These are phyloP conservation scores for Nanorana parkeri DNA, from an alignment of 2,113 vertebrate species.

Conservation along the genomic window DNA sequence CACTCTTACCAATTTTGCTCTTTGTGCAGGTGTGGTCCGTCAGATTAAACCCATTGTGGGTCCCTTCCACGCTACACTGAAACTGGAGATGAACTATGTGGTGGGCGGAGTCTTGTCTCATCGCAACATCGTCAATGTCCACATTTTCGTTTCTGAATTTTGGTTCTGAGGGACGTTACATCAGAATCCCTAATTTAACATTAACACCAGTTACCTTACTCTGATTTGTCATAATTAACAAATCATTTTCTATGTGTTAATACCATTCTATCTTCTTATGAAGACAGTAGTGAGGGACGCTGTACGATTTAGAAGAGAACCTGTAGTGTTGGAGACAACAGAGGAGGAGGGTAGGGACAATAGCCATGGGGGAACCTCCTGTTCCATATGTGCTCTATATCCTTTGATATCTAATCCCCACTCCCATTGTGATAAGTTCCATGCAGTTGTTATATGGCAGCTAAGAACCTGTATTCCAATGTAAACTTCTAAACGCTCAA, in stretches of 20 bases:
- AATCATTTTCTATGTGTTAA: background rate
- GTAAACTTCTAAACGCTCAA: too few relatives aligned
- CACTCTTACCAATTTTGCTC: slow-evolving; percentile 45
- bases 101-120: slow-evolving; percentile 83
- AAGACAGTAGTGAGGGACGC: too few relatives aligned
- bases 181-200: background rate
- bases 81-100: slow-evolving; percentile 92
- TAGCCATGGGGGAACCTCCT: too few relatives aligned
- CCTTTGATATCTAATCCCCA: too few relatives aligned
- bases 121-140: slow-evolving; percentile 88
- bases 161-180: slow-evolving; percentile 83
- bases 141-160: slow-evolving; percentile 92
- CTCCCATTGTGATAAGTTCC: too few relatives aligned
- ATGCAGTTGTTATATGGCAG: too few relatives aligned
- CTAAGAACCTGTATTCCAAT: too few relatives aligned
- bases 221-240: background rate
- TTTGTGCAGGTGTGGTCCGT: slow-evolving; percentile 85
- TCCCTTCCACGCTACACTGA: slow-evolving; percentile 81
- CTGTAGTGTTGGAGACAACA: too few relatives aligned
- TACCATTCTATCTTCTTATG: too few relatives aligned
- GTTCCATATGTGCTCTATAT: too few relatives aligned
- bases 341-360: too few relatives aligned
- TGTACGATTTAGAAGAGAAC: too few relatives aligned
- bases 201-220: background rate
- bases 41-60: slow-evolving; percentile 89